phyloP scores from a whole-genome alignment of 2,797 vertebrate species.

The Chromis chromis region DNA sequence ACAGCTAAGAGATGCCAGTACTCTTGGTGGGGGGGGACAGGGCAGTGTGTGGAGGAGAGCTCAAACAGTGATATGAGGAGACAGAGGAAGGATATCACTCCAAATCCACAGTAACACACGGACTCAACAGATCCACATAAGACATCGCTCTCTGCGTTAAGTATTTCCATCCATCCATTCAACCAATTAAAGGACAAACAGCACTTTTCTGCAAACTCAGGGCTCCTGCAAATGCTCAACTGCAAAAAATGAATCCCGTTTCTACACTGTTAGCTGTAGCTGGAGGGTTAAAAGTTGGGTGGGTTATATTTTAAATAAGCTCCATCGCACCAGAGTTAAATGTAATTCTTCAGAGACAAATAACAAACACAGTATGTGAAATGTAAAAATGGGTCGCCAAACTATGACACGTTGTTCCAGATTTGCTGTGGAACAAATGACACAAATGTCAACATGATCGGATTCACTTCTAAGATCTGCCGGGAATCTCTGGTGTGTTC shows the following conservation, averaged over 20 bases:
- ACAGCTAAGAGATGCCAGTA: conserved; percentile 85
- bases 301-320: conserved; percentile 22
- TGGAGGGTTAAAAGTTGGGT: conserved; percentile 6
- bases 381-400: conserved; percentile 23
- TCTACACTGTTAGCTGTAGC: conserved; percentile 9
- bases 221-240: conserved; percentile 41
- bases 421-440: conserved; percentile 14
- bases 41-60: conserved; percentile 74
- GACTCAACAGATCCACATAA: conserved; percentile 65
- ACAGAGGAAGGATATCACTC: conserved; percentile 65
- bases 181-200: conserved; percentile 60
- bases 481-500: conserved; percentile 12
- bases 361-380: conserved; percentile 45
- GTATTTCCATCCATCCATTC: conserved; percentile 50
- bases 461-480: conserved; percentile 8
- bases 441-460: conserved; percentile 10
- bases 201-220: conserved; percentile 39
- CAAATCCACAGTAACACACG: conserved; percentile 73
- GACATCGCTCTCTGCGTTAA: conserved; percentile 56
- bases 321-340: conserved; percentile 46
- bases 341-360: conserved; percentile 45
- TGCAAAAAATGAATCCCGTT: conserved; percentile 9
- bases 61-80: conserved; percentile 71
- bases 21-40: conserved; percentile 67
- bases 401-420: conserved; percentile 10